Evolutionary conservation across 2,888 invertebrate genomes (phyloP).

Genomic region (Ferrisia virgata): DNA sequence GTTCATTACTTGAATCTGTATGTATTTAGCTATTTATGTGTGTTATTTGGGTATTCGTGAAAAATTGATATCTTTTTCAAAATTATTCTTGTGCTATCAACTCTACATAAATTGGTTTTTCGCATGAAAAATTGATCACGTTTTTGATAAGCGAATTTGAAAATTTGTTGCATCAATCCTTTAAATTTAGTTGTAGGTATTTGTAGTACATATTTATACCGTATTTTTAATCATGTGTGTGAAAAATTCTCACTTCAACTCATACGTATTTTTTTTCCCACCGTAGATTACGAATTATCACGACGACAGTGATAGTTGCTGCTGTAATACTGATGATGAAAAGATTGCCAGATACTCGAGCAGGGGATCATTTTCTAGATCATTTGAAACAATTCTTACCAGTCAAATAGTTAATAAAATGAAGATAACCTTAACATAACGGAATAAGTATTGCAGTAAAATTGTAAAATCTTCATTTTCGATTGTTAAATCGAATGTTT

Average conservation of each 20-base stretch:
- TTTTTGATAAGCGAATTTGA: too few species aligned
- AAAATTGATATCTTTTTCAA: too few species aligned
- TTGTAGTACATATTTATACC: too few species aligned
- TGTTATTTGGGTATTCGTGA: too few species aligned
- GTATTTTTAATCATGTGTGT: too few species aligned
- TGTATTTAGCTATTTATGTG: background rate
- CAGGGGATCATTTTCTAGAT: slow-evolving; percentile 50
- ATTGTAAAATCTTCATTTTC: background rate
- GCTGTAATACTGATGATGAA: slow-evolving; percentile 78
- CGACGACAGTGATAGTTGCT: slow-evolving; percentile 77
- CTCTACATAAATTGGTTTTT: too few species aligned
- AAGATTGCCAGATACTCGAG: slow-evolving; percentile 79
- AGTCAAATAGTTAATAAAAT: slow-evolving; percentile 39
- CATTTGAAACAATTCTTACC: slow-evolving; percentile 45
- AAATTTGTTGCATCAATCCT: too few species aligned
- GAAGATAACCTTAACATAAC: background rate
- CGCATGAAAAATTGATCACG: too few species aligned
- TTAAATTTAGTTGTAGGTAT: too few species aligned
- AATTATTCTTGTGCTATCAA: too few species aligned
- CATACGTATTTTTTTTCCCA: slow-evolving; percentile 54
- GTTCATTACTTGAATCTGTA: background rate
- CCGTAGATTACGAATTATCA: slow-evolving; percentile 83
- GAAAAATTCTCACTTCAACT: too few species aligned
- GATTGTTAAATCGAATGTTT: background rate
- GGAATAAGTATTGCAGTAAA: background rate